phyloP scores from a whole-genome alignment of 2,113 vertebrate genomes.

The Heptranchias perlo region DNA sequence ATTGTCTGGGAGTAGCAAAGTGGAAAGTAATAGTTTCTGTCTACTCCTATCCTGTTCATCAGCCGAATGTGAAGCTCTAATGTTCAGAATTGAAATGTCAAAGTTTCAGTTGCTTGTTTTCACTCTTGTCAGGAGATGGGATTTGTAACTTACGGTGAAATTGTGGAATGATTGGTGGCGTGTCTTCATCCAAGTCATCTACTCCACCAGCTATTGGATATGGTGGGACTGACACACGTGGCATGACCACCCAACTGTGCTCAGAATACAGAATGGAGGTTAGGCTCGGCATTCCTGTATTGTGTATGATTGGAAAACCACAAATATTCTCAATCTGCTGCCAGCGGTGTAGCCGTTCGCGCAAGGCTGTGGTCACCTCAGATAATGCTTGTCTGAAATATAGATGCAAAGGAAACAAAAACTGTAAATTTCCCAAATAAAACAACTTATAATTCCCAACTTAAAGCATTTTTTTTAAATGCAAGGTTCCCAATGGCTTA shows the following conservation, averaged over 20 bases:
- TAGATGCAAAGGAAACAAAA: slow-evolving; percentile 17
- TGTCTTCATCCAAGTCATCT: slow-evolving; percentile 95
- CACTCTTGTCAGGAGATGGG: not conserved
- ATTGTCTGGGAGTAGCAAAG: not conserved
- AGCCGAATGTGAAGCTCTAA: not conserved
- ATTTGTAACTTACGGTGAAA: slow-evolving; percentile 71
- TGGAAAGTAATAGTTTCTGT: not conserved
- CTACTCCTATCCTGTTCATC: not conserved
- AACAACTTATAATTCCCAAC: not conserved
- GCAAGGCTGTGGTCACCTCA: slow-evolving; percentile 86
- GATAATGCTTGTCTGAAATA: slow-evolving; percentile 81
- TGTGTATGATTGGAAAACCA: slow-evolving; percentile 88
- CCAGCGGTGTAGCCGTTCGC: slow-evolving; percentile 95
- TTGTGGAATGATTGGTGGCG: slow-evolving; percentile 88
- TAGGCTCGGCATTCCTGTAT: slow-evolving; percentile 85
- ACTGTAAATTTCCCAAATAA: not conserved
- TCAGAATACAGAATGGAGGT: slow-evolving; percentile 93
- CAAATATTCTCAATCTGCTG: slow-evolving; percentile 99
- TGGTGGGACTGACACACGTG: slow-evolving; percentile 86
- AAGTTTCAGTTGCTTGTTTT: not conserved
- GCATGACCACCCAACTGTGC: slow-evolving; percentile 99
- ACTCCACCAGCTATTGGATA: slow-evolving; percentile 95
- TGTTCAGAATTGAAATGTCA: not conserved
- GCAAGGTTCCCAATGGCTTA: not conserved
- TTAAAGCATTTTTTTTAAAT: not conserved